Evolutionary conservation across 2,888 invertebrate species (phyloP).

Genomic region (Meganola albula): DNA sequence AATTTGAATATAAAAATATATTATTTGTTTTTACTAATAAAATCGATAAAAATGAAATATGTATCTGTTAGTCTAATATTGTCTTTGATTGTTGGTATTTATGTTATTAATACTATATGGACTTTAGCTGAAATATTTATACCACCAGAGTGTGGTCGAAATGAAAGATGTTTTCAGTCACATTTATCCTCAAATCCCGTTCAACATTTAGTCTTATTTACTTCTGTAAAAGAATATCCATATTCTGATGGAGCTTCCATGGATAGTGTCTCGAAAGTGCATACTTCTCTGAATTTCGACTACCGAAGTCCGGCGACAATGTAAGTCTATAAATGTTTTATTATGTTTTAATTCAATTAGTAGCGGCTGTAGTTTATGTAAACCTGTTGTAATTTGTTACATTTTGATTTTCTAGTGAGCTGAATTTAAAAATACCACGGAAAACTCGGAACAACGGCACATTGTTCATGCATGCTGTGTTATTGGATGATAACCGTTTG

Average conservation of each 20-base stretch:
- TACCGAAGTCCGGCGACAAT: conserved; percentile 71
- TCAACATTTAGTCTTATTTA: conserved; percentile 83
- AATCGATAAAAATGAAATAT: conserved; percentile 50
- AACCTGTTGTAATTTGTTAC: too few species aligned
- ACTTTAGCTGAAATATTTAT: conserved; percentile 85
- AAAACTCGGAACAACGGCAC: conserved; percentile 91
- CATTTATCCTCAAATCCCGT: conserved; percentile 82
- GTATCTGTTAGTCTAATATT: conserved; percentile 80
- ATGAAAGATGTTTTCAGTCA: conserved; percentile 82
- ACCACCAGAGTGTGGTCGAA: conserved; percentile 81
- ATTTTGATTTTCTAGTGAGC: conserved; percentile 66
- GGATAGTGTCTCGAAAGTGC: conserved; percentile 74
- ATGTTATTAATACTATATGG: conserved; percentile 86
- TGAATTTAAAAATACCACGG: conserved; percentile 83
- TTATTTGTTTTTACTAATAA: conserved; percentile 5
- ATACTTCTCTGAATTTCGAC: conserved; percentile 80
- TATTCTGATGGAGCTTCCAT: conserved; percentile 61
- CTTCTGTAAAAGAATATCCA: conserved; percentile 79
- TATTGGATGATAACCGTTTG: conserved; percentile 70
- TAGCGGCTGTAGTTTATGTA: not conserved
- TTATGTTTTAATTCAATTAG: not conserved
- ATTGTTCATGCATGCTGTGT: conserved; percentile 85
- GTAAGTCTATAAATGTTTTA: conserved; percentile 37
- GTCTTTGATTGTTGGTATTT: conserved; percentile 80
- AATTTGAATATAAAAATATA: conserved; percentile 1